phyloP scores from a whole-genome alignment of 2,797 vertebrate genomes.

The Argya squamiceps region DNA sequence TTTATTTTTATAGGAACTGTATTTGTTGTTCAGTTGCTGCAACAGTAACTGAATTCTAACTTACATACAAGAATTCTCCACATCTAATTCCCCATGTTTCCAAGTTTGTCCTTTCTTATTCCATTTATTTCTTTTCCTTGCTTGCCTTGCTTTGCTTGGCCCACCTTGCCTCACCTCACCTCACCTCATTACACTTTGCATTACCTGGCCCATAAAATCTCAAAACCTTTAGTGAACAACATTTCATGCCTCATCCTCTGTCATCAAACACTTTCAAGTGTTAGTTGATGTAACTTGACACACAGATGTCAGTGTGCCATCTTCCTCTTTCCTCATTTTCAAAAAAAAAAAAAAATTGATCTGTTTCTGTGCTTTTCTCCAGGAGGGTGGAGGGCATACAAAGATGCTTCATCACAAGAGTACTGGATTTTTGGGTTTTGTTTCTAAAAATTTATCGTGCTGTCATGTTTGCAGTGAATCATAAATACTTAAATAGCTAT shows the following conservation, averaged over 20 bases:
- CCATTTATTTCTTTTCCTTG: background rate
- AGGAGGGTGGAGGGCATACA: background rate
- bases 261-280: background rate
- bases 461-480: background rate
- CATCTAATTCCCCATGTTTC: background rate
- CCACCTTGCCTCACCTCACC: background rate
- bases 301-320: background rate
- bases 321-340: background rate
- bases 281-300: background rate
- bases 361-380: background rate
- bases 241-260: background rate
- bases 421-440: background rate
- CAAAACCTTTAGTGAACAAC: background rate
- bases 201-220: background rate
- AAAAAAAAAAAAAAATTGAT: background rate
- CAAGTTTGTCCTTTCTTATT: background rate
- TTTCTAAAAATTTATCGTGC: background rate
- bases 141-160: background rate
- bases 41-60: background rate
- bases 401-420: background rate
- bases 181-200: background rate
- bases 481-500: background rate
- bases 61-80: background rate
- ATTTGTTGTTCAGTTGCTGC: background rate
- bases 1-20: background rate